Evolutionary conservation across 2,888 invertebrate genomes (phyloP).

Genomic region (Trimorus sp.): DNA sequence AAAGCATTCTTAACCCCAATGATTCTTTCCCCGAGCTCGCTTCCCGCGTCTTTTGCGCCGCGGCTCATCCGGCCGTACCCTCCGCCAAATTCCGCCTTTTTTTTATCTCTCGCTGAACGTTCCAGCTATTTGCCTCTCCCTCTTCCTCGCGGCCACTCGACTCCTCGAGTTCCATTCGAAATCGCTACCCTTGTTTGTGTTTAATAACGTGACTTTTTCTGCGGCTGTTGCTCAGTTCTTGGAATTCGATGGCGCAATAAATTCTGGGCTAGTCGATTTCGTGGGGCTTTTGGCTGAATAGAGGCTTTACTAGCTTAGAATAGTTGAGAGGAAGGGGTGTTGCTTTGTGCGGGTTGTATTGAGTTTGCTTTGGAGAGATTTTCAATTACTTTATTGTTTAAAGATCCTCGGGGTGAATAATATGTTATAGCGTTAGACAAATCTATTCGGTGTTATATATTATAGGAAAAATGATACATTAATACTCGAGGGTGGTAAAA

Average conservation of each 20-base stretch:
- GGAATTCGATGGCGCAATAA: constrained; percentile 9
- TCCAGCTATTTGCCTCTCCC: constrained; percentile 46
- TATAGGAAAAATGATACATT: too few relatives aligned
- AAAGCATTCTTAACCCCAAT: constrained; percentile 78
- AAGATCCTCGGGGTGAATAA: too few relatives aligned
- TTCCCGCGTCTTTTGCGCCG: constrained; percentile 58
- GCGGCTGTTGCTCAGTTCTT: constrained; percentile 61
- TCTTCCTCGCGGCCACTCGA: constrained; percentile 75
- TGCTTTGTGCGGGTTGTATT: too few relatives aligned
- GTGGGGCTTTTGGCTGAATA: too few relatives aligned
- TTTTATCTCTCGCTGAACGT: constrained; percentile 54
- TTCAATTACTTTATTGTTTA: too few relatives aligned
- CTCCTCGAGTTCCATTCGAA: constrained; percentile 76
- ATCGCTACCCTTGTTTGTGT: constrained; percentile 80
- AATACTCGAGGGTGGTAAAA: too few relatives aligned
- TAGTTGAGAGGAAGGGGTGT: too few relatives aligned
- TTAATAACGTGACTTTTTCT: constrained; percentile 78
- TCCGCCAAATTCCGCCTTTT: constrained; percentile 52
- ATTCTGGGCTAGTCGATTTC: not conserved
- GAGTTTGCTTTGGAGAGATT: too few relatives aligned
- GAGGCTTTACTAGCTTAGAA: too few relatives aligned
- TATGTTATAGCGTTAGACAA: too few relatives aligned
- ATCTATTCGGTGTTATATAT: too few relatives aligned
- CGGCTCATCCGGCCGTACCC: constrained; percentile 71
- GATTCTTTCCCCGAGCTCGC: constrained; percentile 67